Evolutionary conservation across 2,113 vertebrate genomes (phyloP).

Genomic region (Salvelinus namaycush): DNA sequence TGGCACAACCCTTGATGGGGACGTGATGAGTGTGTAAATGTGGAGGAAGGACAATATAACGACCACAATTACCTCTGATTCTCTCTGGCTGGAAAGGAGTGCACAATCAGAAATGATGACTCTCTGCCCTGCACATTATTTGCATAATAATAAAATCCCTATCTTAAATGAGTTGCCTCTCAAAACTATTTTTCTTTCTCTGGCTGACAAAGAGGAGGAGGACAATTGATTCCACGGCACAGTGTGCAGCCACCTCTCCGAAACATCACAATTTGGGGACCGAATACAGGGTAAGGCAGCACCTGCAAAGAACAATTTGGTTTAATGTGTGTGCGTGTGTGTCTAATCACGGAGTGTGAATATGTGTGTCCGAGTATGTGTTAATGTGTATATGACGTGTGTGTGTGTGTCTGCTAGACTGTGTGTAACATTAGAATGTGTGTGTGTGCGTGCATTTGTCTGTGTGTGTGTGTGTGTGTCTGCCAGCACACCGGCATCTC

Average conservation of each 20-base stretch:
- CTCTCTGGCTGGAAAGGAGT: constrained; percentile 52
- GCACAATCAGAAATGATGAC: constrained; percentile 61
- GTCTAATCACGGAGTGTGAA: neutral
- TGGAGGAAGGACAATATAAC: constrained; percentile 24
- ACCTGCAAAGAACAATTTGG: neutral
- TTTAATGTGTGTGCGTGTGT: neutral
- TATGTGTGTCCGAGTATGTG: constrained; percentile 3
- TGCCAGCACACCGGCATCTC: neutral
- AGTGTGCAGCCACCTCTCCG: neutral
- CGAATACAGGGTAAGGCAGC: neutral
- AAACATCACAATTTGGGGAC: neutral
- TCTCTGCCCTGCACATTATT: constrained; percentile 55
- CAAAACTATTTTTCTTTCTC: constrained; percentile 48
- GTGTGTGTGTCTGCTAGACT: neutral
- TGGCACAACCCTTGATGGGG: constrained; percentile 47
- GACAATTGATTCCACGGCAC: constrained; percentile 15
- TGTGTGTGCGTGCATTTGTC: neutral
- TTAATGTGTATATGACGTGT: neutral
- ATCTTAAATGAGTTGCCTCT: constrained; percentile 57
- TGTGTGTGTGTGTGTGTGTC: constrained; percentile 4
- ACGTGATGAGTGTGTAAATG: constrained; percentile 26
- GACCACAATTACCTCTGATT: constrained; percentile 65
- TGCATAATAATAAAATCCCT: constrained; percentile 71
- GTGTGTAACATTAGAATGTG: neutral
- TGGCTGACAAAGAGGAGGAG: constrained; percentile 32